phyloP scores from a whole-genome alignment of 2,797 vertebrate genomes.

The Prionace glauca region DNA sequence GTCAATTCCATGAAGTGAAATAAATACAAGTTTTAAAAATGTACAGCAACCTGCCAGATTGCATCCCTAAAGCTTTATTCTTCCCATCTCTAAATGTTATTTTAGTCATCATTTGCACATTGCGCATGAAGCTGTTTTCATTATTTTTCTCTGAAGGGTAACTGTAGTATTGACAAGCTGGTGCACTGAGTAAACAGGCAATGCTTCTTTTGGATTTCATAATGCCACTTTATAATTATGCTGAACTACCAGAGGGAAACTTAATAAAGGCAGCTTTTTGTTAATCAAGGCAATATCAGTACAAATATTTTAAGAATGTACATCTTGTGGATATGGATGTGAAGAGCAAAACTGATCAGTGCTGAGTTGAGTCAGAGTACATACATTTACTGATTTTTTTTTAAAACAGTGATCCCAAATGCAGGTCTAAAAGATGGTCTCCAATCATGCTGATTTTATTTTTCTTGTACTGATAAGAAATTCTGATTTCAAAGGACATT shows the following conservation, averaged over 20 bases:
- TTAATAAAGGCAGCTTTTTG: background rate
- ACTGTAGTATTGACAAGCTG: background rate
- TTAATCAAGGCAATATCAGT: background rate
- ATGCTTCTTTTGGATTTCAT: slow-evolving; percentile 18
- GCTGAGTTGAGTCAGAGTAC: background rate
- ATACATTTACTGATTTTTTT: slow-evolving; percentile 18
- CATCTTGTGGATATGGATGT: slow-evolving; percentile 20
- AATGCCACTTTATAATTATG: background rate
- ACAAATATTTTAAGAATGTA: slow-evolving; percentile 5
- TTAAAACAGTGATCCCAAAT: background rate
- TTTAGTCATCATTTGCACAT: slow-evolving; percentile 2
- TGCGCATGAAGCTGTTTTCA: background rate
- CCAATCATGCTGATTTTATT: background rate
- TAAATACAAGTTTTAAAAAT: background rate
- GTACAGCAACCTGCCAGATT: background rate
- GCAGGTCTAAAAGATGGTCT: background rate
- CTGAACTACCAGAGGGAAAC: slow-evolving; percentile 8
- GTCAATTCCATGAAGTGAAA: background rate
- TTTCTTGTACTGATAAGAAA: background rate
- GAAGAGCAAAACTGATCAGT: slow-evolving; percentile 1
- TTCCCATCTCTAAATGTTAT: slow-evolving; percentile 25
- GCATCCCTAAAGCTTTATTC: background rate
- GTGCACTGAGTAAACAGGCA: background rate
- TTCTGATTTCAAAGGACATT: background rate
- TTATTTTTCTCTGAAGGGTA: slow-evolving; percentile 13